Evolutionary conservation across 2,113 vertebrate genomes (phyloP).

Genomic region (Planiliza haematocheilus): DNA sequence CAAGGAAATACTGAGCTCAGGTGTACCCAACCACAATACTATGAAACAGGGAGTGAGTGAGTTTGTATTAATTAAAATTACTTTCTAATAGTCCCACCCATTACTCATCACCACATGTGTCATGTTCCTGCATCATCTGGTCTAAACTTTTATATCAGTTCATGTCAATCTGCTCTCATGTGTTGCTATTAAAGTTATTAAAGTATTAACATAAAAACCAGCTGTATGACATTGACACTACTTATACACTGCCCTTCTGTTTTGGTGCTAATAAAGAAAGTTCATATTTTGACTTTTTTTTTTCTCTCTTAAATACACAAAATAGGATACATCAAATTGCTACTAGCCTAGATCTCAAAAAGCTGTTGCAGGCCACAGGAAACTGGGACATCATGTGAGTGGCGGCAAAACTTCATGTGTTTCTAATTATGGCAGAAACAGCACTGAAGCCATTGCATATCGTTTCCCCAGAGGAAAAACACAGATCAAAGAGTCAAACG

Average conservation of each 20-base stretch:
- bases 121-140: background rate
- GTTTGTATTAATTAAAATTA: constrained; percentile 41
- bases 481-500: constrained; percentile 20
- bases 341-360: constrained; percentile 59
- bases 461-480: constrained; percentile 12
- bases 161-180: too few relatives aligned
- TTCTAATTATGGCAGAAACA: constrained; percentile 67
- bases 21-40: constrained; percentile 22
- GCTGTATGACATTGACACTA: background rate
- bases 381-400: constrained; percentile 74
- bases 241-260: background rate
- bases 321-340: constrained; percentile 36
- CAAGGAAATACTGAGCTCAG: constrained; percentile 30
- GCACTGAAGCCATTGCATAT: constrained; percentile 45
- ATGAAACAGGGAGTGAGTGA: background rate
- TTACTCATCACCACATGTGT: background rate
- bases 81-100: background rate
- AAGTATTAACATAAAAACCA: too few relatives aligned
- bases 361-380: constrained; percentile 63
- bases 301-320: constrained; percentile 37
- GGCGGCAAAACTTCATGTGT: constrained; percentile 54
- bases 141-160: too few relatives aligned
- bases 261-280: background rate
- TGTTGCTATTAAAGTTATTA: too few relatives aligned
- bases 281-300: constrained; percentile 6